These are phyloP conservation scores for Motacilla tschutschensis DNA, from an alignment of 2,113 vertebrate genomes.

Conservation along the genomic window DNA sequence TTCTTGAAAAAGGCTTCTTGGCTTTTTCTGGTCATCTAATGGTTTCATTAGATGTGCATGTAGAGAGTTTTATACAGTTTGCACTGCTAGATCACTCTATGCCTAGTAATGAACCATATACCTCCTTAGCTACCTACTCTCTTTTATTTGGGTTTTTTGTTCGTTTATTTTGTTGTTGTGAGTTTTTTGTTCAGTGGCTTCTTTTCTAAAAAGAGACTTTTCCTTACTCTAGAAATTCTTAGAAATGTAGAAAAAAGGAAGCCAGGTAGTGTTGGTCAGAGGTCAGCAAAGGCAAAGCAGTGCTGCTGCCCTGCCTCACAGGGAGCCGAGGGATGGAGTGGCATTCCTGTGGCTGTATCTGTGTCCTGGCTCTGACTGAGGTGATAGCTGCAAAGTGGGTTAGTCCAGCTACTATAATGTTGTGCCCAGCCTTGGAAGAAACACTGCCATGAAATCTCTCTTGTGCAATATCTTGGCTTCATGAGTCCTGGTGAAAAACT, in stretches of 20 bases:
- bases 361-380: background rate
- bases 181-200: background rate
- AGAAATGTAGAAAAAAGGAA: background rate
- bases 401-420: background rate
- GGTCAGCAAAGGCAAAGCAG: background rate
- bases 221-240: background rate
- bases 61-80: background rate
- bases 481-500: background rate
- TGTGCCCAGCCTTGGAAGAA: background rate
- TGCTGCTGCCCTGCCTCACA: fast-evolving
- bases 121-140: background rate
- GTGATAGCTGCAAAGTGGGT: background rate
- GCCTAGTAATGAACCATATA: background rate
- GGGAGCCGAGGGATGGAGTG: fast-evolving
- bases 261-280: background rate
- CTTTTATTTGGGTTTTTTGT: background rate
- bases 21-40: background rate
- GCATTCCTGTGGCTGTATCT: background rate
- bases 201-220: background rate
- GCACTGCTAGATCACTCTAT: background rate
- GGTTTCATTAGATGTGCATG: background rate
- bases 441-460: background rate
- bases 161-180: background rate
- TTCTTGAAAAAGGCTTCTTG: background rate
- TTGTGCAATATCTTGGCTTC: background rate